Evolutionary conservation across 1,140 invertebrate species (phyloP).

Genomic region (Aporrectodea caliginosa): DNA sequence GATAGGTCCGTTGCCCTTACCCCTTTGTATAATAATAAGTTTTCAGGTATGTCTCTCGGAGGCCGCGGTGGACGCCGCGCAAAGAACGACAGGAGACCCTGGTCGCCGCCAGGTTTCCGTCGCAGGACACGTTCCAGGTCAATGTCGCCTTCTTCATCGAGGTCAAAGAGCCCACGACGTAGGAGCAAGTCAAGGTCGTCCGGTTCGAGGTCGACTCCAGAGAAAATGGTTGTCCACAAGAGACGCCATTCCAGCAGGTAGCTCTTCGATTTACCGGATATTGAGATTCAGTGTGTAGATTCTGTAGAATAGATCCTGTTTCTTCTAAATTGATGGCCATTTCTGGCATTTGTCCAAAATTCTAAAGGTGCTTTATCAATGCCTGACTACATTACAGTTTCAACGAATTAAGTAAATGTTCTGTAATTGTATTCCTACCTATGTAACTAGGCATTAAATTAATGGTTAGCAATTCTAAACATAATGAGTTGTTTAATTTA

Average conservation of each 20-base stretch:
- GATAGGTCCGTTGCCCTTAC: slow-evolving; percentile 18
- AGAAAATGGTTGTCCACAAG: slow-evolving; percentile 24
- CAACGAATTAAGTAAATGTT: no score
- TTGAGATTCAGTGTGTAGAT: no score
- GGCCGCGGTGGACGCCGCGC: background rate
- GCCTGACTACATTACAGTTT: no score
- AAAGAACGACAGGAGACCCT: background rate
- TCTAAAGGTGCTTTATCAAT: no score
- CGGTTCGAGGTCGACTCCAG: slow-evolving; percentile 36
- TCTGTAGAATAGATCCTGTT: no score
- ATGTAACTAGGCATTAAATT: no score
- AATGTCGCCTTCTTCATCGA: slow-evolving; percentile 56
- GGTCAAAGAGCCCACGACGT: slow-evolving; percentile 46
- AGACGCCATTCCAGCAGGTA: slow-evolving; percentile 24
- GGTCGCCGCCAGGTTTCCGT: slow-evolving; percentile 26
- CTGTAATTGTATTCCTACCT: no score
- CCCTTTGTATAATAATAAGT: background rate
- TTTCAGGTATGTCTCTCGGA: background rate
- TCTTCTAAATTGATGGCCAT: no score
- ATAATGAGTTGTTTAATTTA: no score
- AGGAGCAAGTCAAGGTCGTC: slow-evolving; percentile 38
- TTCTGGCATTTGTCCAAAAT: no score
- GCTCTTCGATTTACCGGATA: no score
- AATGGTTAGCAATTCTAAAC: no score
- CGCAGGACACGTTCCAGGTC: slow-evolving; percentile 48